phyloP scores from a whole-genome alignment of 2,888 invertebrate genomes.

The Drosophila borborema region DNA sequence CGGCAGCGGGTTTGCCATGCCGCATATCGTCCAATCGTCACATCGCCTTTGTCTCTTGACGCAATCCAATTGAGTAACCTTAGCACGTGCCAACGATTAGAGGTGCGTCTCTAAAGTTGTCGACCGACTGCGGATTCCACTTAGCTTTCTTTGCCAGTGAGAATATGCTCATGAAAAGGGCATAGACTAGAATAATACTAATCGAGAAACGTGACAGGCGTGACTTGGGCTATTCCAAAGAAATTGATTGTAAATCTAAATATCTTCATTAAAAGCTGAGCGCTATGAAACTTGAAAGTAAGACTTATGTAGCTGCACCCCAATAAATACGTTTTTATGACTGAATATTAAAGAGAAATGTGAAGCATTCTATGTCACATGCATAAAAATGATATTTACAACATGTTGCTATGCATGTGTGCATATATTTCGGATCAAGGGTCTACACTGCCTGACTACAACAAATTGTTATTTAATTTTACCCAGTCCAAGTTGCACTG shows the following conservation, averaged over 20 bases:
- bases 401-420: slow-evolving; percentile 7
- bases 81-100: slow-evolving; percentile 74
- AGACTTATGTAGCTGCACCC: not conserved
- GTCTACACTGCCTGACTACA: slow-evolving; percentile 15
- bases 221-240: not conserved
- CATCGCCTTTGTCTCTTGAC: slow-evolving; percentile 54
- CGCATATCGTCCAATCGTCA: slow-evolving; percentile 46
- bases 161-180: slow-evolving; percentile 1
- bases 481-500: slow-evolving; percentile 29
- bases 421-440: not conserved
- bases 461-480: slow-evolving; percentile 62
- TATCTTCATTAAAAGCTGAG: not conserved
- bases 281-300: not conserved
- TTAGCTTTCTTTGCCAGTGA: slow-evolving; percentile 19
- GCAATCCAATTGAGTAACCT: slow-evolving; percentile 66
- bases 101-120: slow-evolving; percentile 61
- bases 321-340: slow-evolving; percentile 12
- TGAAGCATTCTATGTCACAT: slow-evolving; percentile 13
- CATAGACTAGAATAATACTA: slow-evolving; percentile 19
- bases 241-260: not conserved
- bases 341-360: slow-evolving; percentile 12
- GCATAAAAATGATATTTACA: slow-evolving; percentile 7
- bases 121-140: slow-evolving; percentile 11
- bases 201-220: slow-evolving; percentile 8
- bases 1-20: slow-evolving; percentile 23